phyloP scores from a whole-genome alignment of 2,888 invertebrate species.

The Cephus rjabovi region DNA sequence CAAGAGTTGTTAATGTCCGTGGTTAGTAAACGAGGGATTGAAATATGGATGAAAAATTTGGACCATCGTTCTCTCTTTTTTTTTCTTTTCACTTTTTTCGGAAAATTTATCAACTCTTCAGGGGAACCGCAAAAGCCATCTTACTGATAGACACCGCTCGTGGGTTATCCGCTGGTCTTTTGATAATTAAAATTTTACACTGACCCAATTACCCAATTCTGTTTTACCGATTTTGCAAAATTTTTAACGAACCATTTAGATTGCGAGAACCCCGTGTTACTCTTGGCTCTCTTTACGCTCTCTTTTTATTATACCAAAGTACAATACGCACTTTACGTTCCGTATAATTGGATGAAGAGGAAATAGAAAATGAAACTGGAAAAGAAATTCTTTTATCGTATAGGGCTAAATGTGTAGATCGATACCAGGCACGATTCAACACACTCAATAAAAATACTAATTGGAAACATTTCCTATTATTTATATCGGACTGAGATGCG shows the following conservation, averaged over 20 bases:
- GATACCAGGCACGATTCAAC: background rate
- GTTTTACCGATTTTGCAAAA: background rate
- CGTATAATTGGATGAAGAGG: background rate
- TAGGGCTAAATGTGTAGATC: background rate
- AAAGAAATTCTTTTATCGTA: background rate
- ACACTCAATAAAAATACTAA: background rate
- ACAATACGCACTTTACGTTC: background rate
- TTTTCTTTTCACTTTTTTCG: background rate
- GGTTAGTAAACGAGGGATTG: background rate
- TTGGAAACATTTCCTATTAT: background rate
- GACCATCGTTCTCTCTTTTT: background rate
- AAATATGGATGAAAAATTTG: background rate
- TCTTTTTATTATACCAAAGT: background rate
- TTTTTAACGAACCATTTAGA: background rate
- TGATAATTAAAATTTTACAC: background rate
- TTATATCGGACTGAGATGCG: background rate
- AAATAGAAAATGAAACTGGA: background rate
- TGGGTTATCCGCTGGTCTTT: background rate
- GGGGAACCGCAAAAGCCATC: background rate
- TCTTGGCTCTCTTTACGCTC: background rate
- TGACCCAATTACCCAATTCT: background rate
- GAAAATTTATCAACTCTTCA: background rate
- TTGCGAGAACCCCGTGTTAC: background rate
- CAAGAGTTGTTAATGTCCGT: background rate
- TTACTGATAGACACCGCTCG: background rate